These are phyloP conservation scores for Vombatus ursinus DNA, from an alignment of 2,113 vertebrate genomes.

Conservation along the genomic window DNA sequence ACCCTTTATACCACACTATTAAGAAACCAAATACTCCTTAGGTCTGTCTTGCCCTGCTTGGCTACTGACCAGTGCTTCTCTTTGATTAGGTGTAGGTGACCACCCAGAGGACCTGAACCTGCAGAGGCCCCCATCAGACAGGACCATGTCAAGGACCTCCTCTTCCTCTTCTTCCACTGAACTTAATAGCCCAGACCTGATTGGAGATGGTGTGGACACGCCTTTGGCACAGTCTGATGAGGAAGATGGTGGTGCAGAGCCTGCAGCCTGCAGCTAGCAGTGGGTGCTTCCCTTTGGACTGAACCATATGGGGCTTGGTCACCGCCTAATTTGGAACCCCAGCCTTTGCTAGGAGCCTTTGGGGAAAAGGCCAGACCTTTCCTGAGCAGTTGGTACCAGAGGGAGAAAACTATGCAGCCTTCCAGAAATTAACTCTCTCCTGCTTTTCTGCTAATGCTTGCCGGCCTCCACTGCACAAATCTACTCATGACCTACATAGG, in stretches of 20 bases:
- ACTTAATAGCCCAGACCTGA: constrained; percentile 89
- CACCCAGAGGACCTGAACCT: constrained; percentile 83
- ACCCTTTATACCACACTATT: not conserved
- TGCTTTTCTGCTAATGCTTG: constrained; percentile 80
- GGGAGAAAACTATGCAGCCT: constrained; percentile 47
- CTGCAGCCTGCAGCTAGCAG: constrained; percentile 82
- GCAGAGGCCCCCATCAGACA: constrained; percentile 74
- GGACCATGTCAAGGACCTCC: constrained; percentile 87
- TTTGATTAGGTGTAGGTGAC: constrained; percentile 76
- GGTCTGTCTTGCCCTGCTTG: not conserved
- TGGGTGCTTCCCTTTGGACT: constrained; percentile 56
- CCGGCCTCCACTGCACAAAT: constrained; percentile 68
- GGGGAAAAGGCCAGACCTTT: constrained; percentile 47
- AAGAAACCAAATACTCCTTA: not conserved
- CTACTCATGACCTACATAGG: constrained; percentile 11
- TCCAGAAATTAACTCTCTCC: constrained; percentile 75
- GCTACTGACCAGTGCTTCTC: constrained; percentile 50
- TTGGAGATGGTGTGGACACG: constrained; percentile 87
- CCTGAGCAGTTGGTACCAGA: constrained; percentile 61
- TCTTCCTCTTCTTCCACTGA: constrained; percentile 92
- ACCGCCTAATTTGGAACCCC: constrained; percentile 21
- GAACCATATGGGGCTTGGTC: constrained; percentile 49
- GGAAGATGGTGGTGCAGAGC: constrained; percentile 89
- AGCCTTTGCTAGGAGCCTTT: constrained; percentile 26
- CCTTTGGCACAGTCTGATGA: constrained; percentile 93